Conservation (phyloP, 2,113 vertebrate species). For the Nothocercus nigrocapillus region DNA sequence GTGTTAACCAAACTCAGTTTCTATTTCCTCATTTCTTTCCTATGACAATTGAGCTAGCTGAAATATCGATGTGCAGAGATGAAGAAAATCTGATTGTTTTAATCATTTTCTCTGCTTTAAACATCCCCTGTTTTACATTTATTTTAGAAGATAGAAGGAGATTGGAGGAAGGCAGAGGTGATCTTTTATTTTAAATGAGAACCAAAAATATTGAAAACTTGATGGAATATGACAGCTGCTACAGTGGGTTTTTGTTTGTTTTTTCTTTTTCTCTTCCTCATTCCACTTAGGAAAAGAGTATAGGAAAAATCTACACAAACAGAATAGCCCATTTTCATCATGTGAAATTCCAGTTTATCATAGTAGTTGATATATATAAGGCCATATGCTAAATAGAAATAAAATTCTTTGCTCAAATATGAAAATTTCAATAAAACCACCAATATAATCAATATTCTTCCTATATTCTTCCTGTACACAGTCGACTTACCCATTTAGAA, state of each 20-base stretch:
- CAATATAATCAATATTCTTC: accelerated
- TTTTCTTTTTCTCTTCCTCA: background rate
- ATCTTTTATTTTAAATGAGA: background rate
- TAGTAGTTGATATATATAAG: background rate
- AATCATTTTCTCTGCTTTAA: background rate
- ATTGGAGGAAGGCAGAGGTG: background rate
- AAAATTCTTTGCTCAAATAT: background rate
- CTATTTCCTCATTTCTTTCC: background rate
- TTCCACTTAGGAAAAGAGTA: background rate
- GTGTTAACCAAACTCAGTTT: background rate
- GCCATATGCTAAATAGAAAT: background rate
- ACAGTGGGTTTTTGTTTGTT: background rate
- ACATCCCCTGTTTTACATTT: background rate
- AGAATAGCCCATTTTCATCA: background rate
- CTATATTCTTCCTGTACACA: background rate
- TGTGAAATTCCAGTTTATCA: background rate
- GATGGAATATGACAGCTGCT: background rate
- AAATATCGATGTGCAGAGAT: background rate
- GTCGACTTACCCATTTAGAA: background rate
- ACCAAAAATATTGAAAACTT: background rate
- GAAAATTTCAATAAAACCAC: background rate
- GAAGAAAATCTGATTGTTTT: background rate
- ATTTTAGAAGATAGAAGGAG: background rate
- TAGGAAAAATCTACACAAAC: background rate
- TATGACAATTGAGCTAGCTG: background rate